Percentiles rank a stretch among this genome's conserved stretches.
phyloP scores from a whole-genome alignment of 64 coral and sea anemone genomes.

The Trachythela sp. region DNA sequence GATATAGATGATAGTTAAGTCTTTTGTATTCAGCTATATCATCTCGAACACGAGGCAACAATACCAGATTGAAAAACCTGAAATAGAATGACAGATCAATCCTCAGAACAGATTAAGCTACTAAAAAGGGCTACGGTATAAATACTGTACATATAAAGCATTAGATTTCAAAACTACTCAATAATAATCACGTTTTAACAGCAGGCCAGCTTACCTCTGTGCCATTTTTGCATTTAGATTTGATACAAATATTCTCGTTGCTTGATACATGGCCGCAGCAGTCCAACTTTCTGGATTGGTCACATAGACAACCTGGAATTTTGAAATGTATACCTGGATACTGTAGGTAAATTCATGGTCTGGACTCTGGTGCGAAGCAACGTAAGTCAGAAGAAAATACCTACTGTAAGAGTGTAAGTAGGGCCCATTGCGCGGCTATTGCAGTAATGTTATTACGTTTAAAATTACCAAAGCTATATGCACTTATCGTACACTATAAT shows the following conservation, averaged over 20 bases:
- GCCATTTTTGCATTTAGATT: conserved; percentile 98
- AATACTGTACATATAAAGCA: too few species aligned
- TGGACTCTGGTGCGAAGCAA: too few species aligned
- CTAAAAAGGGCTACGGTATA: neutral
- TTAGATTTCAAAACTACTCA: neutral
- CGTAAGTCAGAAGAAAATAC: too few species aligned
- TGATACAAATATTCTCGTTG: conserved; percentile 93
- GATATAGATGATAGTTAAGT: conserved; percentile 92
- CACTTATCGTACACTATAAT: too few species aligned
- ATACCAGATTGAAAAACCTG: conserved; percentile 92
- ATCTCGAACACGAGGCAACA: conserved; percentile 85
- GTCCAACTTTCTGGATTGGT: conserved; percentile 89
- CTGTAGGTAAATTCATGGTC: too few species aligned
- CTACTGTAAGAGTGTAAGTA: too few species aligned
- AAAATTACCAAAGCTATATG: too few species aligned
- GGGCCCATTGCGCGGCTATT: too few species aligned
- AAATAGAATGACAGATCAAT: neutral
- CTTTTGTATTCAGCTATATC: conserved; percentile 92
- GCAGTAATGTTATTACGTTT: too few species aligned
- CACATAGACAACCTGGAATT: conserved; percentile 67
- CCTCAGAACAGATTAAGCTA: neutral
- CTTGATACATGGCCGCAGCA: conserved; percentile 93
- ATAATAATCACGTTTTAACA: neutral
- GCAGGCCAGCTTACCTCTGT: conserved; percentile 61
- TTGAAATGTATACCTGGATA: too few species aligned